Base-by-base conservation (phyloP, 2,888 invertebrate genomes). In the Standfussiana lucernea region DNA sequence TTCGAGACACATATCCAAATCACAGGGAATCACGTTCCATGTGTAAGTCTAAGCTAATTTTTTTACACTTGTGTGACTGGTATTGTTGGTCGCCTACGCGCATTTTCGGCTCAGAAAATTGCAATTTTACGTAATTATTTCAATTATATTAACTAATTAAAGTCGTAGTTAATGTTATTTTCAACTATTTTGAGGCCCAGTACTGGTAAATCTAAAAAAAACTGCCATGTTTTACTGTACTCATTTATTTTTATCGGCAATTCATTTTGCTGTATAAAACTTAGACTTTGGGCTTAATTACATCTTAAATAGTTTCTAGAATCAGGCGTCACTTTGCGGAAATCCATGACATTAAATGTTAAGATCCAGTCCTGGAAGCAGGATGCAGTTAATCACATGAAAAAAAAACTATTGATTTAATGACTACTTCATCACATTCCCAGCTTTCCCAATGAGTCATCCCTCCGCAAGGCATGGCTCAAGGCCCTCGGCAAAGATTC, bases 21-120 rank as follows among this genome's bases (percentile, higher is more conserved):
- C 93, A 0, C 93, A 94, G 66, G 96, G 95, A 74, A 94, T 95
- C 66, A 95, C 96, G 0, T 96, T 95, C 88, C 95, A 96, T 82
- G 88, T 92, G 96, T 96, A 92, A 95, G 95, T 94, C 37, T 45
- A 47, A 5, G 7, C 15, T 6, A 10, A 18, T 18, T 65, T 47
- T 67, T 37, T 59, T 56, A 13, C 5, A 21, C 2, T 28, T 24
- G 21, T 0, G 42, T 65, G 3, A 13, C 28, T 35, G 1, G 0
- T 47, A 28, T n/a, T 69, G 24, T 21, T 10, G 61, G 50, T 67
- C 64, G 37, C 64, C 59, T 80, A 81, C 50, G 67, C 74, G 18
- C 18, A 50, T 59, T 61, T 47, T 15, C 53, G 0, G 6, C 2
- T 6, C 2, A 15, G 5, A 37, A 37, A 40, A 47, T 59, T 28